These are phyloP conservation scores for Lasiommata megera DNA, from an alignment of 2,888 invertebrate genomes.

Conservation along the genomic window DNA sequence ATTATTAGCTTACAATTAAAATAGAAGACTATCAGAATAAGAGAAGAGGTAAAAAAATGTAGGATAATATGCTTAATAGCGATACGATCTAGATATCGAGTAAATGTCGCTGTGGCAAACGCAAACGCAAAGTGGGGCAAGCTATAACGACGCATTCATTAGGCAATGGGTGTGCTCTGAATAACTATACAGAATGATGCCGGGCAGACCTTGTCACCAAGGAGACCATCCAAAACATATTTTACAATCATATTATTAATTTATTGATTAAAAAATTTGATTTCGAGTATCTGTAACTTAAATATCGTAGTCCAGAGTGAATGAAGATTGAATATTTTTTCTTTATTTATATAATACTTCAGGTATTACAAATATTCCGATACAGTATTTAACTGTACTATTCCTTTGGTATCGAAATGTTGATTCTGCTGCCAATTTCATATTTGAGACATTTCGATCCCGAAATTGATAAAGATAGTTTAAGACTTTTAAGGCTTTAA, in stretches of 20 bases:
- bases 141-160: conserved; percentile 62
- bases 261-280: not conserved
- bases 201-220: conserved; percentile 28
- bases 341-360: too few relatives aligned
- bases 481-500: too few relatives aligned
- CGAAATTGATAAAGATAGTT: too few relatives aligned
- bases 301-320: too few relatives aligned
- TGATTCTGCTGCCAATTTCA: too few relatives aligned
- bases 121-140: conserved; percentile 57
- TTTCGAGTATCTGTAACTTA: not conserved
- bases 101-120: conserved; percentile 37
- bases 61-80: not conserved
- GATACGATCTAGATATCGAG: not conserved
- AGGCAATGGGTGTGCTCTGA: conserved; percentile 59
- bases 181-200: conserved; percentile 50
- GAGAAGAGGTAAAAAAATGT: not conserved
- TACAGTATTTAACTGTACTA: too few relatives aligned
- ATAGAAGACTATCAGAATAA: too few relatives aligned
- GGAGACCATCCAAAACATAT: not conserved
- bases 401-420: too few relatives aligned
- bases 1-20: too few relatives aligned
- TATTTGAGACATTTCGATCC: too few relatives aligned
- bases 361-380: too few relatives aligned
- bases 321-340: too few relatives aligned
- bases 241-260: not conserved